A percentile compares a stretch with the other conserved stretches of the same genome.
Evolutionary conservation across 2,888 invertebrate genomes (phyloP).

Genomic region (Epinotia bilunana): DNA sequence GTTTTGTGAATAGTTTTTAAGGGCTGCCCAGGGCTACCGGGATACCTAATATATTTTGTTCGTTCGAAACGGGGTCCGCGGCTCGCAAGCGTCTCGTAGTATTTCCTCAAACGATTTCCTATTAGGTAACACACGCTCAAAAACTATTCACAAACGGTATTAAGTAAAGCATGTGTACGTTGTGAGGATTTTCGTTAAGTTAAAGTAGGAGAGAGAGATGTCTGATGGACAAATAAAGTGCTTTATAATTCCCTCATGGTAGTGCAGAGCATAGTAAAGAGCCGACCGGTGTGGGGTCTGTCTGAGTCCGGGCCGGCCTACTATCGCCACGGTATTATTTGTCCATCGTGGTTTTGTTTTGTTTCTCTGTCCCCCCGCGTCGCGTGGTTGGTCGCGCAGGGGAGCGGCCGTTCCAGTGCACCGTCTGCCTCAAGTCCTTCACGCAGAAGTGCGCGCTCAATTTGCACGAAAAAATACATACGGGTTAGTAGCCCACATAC

Average conservation of each 20-base stretch:
- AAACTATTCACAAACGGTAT: slow-evolving; percentile 84
- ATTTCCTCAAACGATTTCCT: slow-evolving; percentile 46
- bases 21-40: slow-evolving; percentile 75
- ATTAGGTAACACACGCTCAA: slow-evolving; percentile 80
- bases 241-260: slow-evolving; percentile 77
- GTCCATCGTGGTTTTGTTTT: slow-evolving; percentile 85
- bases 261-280: slow-evolving; percentile 53
- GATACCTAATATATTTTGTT: slow-evolving; percentile 46
- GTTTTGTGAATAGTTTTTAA: slow-evolving; percentile 84
- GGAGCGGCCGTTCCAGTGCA: slow-evolving; percentile 86
- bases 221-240: slow-evolving; percentile 82
- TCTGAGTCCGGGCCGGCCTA: slow-evolving; percentile 21
- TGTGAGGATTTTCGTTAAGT: slow-evolving; percentile 76
- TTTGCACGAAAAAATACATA: slow-evolving; percentile 86
- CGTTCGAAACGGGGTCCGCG: slow-evolving; percentile 60
- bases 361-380: slow-evolving; percentile 80
- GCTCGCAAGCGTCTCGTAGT: slow-evolving; percentile 63
- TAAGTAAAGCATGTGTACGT: slow-evolving; percentile 82
- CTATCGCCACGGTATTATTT: slow-evolving; percentile 68
- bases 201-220: slow-evolving; percentile 75
- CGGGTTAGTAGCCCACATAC: slow-evolving; percentile 85
- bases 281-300: slow-evolving; percentile 28
- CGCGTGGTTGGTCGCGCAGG: slow-evolving; percentile 75
- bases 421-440: slow-evolving; percentile 86
- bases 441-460: slow-evolving; percentile 86